phyloP scores from a whole-genome alignment of 2,113 vertebrate species.

The Leptosomus discolor region DNA sequence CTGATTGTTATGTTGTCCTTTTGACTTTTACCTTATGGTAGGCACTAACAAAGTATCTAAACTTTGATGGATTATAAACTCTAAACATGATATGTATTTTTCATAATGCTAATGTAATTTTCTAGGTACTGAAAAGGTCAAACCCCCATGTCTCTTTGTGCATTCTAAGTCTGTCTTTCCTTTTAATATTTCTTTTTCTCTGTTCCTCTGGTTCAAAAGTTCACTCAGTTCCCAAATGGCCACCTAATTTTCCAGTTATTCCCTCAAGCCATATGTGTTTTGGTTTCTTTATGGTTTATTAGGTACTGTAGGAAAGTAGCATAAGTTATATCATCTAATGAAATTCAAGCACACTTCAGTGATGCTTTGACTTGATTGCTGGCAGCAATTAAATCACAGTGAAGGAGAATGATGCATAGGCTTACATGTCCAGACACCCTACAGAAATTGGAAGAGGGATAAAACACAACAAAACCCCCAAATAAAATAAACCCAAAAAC shows the following conservation, averaged over 20 bases:
- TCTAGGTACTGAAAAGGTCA: constrained; percentile 79
- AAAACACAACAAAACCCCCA: constrained; percentile 23
- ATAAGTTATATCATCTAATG: constrained; percentile 89
- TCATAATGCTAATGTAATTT: constrained; percentile 85
- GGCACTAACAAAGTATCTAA: constrained; percentile 75
- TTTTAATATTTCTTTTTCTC: constrained; percentile 82
- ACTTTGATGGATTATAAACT: constrained; percentile 78
- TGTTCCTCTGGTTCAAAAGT: constrained; percentile 85
- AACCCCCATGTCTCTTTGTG: constrained; percentile 72
- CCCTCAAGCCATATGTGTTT: constrained; percentile 88
- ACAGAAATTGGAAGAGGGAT: constrained; percentile 62
- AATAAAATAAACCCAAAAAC: constrained; percentile 66
- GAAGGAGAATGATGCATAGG: constrained; percentile 74
- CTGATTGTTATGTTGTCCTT: constrained; percentile 80
- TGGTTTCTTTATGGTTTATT: constrained; percentile 89
- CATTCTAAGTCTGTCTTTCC: constrained; percentile 80
- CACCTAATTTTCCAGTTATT: constrained; percentile 89
- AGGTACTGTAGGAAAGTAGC: constrained; percentile 86
- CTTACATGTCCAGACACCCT: constrained; percentile 71
- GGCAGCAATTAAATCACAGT: constrained; percentile 82
- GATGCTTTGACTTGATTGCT: constrained; percentile 84
- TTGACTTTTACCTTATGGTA: constrained; percentile 79
- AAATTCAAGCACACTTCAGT: constrained; percentile 85
- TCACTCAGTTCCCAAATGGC: constrained; percentile 85
- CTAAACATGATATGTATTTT: constrained; percentile 80